A percentile compares a stretch with the other conserved stretches of the same genome.
These are phyloP conservation scores for Corbicula japonica DNA, from an alignment of 2,888 invertebrate species.

Conservation along the genomic window DNA sequence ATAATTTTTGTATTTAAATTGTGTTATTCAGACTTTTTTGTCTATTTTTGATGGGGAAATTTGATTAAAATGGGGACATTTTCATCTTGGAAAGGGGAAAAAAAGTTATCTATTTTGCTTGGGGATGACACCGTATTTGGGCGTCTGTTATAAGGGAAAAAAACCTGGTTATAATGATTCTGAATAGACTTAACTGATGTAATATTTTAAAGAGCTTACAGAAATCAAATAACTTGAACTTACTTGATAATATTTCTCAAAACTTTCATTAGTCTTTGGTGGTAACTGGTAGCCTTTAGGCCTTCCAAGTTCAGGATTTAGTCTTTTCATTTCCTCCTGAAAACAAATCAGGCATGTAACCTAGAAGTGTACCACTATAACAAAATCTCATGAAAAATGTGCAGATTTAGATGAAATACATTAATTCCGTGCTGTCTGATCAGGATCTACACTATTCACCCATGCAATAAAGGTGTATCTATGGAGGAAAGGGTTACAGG, in stretches of 20 bases:
- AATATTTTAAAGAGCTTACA: background rate
- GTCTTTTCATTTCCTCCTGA: slow-evolving; percentile 65
- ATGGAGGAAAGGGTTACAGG: no score
- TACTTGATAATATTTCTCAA: slow-evolving; percentile 79
- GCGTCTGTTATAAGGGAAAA: background rate
- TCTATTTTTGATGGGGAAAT: background rate
- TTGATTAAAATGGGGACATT: background rate
- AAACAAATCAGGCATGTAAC: no score
- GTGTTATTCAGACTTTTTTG: no score
- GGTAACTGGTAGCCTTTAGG: slow-evolving; percentile 63
- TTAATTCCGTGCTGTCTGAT: no score
- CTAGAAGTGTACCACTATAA: no score
- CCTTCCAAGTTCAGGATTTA: slow-evolving; percentile 53
- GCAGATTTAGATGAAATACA: no score
- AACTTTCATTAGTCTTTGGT: slow-evolving; percentile 72
- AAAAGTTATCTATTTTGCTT: background rate
- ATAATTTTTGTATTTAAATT: background rate
- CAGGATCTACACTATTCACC: no score
- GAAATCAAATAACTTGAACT: slow-evolving; percentile 4
- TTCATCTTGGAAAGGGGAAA: background rate
- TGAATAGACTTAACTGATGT: background rate
- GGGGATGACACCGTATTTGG: background rate
- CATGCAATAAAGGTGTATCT: no score
- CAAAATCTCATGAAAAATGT: no score
- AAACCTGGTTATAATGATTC: background rate